Conservation (phyloP, 2,888 invertebrate species). For the Macrophya alboannulata region DNA sequence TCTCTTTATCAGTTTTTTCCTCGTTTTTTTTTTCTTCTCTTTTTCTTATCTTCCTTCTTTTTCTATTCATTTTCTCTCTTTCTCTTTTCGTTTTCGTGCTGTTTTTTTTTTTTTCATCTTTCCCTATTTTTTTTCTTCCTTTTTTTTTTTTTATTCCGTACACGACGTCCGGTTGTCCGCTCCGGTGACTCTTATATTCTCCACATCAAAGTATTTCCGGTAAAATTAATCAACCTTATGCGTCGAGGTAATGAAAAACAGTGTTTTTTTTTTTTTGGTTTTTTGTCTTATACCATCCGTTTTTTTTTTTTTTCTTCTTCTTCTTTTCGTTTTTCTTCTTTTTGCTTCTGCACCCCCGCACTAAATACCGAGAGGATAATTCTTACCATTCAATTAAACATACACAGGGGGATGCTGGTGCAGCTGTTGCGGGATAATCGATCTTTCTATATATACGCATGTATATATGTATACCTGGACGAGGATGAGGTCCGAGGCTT, state of each 20-base stretch:
- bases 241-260: conserved; percentile 16
- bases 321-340: background rate
- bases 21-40: background rate
- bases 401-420: background rate
- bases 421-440: conserved; percentile 21
- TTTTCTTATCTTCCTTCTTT: background rate
- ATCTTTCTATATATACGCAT: background rate
- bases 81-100: conserved; percentile 32
- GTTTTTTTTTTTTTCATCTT: background rate
- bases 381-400: background rate
- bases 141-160: background rate
- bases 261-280: background rate
- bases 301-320: background rate
- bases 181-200: conserved; percentile 11
- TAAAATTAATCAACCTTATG: conserved; percentile 40
- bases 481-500: conserved; percentile 5
- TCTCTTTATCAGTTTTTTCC: conserved; percentile 56
- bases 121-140: background rate
- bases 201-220: conserved; percentile 42
- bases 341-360: background rate
- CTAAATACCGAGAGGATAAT: background rate
- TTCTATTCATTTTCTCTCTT: conserved; percentile 24
- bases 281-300: background rate
- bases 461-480: background rate
- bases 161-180: conserved; percentile 34